Conservation (phyloP, 2,888 invertebrate species). For the Pilophorus perplexus region DNA sequence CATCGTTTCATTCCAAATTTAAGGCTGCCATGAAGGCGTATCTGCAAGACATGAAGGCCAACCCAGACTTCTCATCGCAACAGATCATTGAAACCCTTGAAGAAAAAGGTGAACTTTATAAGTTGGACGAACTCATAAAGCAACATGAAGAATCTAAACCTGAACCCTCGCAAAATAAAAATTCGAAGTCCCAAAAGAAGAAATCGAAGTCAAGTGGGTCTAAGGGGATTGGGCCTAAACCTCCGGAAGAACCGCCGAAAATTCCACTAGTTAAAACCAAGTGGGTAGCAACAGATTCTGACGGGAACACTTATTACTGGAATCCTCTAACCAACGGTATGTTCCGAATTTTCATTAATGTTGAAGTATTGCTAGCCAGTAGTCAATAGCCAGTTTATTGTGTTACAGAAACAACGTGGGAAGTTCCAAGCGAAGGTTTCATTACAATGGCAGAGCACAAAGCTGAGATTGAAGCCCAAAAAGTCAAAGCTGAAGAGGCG, state of each 20-base stretch:
- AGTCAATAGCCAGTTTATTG: slow-evolving; percentile 1
- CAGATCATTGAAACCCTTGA: slow-evolving; percentile 49
- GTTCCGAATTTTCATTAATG: slow-evolving; percentile 27
- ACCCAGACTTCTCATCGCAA: slow-evolving; percentile 62
- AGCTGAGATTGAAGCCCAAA: slow-evolving; percentile 53
- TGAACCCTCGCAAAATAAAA: neutral
- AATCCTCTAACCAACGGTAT: slow-evolving; percentile 77
- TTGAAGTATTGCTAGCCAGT: neutral
- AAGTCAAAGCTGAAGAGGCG: slow-evolving; percentile 50
- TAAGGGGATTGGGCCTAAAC: neutral
- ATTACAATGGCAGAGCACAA: slow-evolving; percentile 58
- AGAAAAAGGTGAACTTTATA: slow-evolving; percentile 17
- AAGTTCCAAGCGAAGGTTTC: slow-evolving; percentile 69
- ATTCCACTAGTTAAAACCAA: too few species aligned
- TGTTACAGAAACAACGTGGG: slow-evolving; percentile 72
- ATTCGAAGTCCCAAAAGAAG: neutral
- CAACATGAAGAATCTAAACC: too few species aligned
- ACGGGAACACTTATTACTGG: slow-evolving; percentile 82
- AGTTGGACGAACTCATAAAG: slow-evolving; percentile 7
- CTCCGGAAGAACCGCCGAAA: neutral
- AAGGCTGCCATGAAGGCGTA: slow-evolving; percentile 83
- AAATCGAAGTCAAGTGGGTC: neutral
- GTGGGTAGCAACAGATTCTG: too few species aligned
- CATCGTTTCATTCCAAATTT: too few species aligned
- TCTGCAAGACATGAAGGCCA: slow-evolving; percentile 73